Conservation (phyloP, 2,888 invertebrate genomes). For the Tenthredo livida region DNA sequence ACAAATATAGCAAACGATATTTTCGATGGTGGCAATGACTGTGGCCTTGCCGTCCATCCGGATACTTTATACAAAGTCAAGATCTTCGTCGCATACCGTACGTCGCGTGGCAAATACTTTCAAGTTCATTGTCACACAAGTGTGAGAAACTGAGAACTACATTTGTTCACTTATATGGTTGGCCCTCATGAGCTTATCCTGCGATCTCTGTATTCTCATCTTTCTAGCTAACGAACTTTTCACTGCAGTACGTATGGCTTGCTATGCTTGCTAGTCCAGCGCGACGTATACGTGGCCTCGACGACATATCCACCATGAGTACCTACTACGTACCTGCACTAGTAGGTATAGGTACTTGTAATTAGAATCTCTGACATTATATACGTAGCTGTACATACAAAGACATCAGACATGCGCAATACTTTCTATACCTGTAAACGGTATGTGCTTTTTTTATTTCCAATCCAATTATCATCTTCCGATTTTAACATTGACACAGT, state of each 20-base stretch:
- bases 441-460: neutral
- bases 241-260: neutral
- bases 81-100: neutral
- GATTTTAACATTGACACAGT: no score
- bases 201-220: slow-evolving; percentile 8
- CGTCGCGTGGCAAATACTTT: slow-evolving; percentile 49
- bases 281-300: slow-evolving; percentile 16
- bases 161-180: slow-evolving; percentile 42
- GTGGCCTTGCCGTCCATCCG: neutral
- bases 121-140: slow-evolving; percentile 73
- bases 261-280: neutral
- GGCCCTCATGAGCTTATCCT: slow-evolving; percentile 17
- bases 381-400: neutral
- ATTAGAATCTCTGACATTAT: slow-evolving; percentile 45
- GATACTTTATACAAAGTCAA: neutral
- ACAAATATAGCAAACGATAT: neutral
- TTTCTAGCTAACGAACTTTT: slow-evolving; percentile 41
- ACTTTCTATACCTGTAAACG: slow-evolving; percentile 7
- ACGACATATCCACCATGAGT: slow-evolving; percentile 19
- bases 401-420: neutral
- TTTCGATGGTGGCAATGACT: neutral
- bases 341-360: slow-evolving; percentile 6
- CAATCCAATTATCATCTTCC: neutral
- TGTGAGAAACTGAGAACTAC: slow-evolving; percentile 56
- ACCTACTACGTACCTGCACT: neutral